phyloP scores from a whole-genome alignment of 2,888 invertebrate genomes.

The Leptothorax acervorum region DNA sequence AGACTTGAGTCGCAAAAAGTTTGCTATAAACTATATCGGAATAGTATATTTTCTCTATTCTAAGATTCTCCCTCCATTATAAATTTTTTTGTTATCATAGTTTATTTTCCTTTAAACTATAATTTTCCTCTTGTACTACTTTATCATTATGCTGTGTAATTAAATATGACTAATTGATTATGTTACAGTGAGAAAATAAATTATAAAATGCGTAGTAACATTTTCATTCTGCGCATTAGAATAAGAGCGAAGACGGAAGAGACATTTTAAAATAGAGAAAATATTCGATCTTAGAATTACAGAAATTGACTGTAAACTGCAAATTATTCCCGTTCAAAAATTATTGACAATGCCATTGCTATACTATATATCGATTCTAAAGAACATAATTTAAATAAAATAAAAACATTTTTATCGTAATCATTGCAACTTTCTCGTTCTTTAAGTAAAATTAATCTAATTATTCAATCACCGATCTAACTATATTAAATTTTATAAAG shows the following conservation, averaged over 20 bases:
- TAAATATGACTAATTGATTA: not conserved
- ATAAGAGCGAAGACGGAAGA: not conserved
- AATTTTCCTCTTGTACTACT: not conserved
- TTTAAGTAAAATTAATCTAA: slow-evolving; percentile 11
- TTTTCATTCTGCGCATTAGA: not conserved
- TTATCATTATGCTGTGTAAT: not conserved
- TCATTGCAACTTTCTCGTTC: not conserved
- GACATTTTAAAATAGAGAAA: not conserved
- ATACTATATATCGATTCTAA: not conserved
- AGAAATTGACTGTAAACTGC: not conserved
- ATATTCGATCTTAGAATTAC: not conserved
- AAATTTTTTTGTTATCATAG: not conserved
- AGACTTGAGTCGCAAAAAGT: not conserved
- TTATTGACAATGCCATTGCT: not conserved
- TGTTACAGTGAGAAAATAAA: not conserved
- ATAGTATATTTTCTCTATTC: not conserved
- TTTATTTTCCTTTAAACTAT: not conserved
- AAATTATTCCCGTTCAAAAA: not conserved
- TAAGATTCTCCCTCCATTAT: not conserved
- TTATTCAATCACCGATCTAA: not conserved
- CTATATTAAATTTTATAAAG: not conserved
- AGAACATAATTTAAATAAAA: not conserved
- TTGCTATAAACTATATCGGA: not conserved
- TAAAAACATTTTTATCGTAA: slow-evolving; percentile 5
- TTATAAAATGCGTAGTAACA: not conserved